Conservation (phyloP, 2,888 invertebrate species). For the Brachyopa scutellaris region DNA sequence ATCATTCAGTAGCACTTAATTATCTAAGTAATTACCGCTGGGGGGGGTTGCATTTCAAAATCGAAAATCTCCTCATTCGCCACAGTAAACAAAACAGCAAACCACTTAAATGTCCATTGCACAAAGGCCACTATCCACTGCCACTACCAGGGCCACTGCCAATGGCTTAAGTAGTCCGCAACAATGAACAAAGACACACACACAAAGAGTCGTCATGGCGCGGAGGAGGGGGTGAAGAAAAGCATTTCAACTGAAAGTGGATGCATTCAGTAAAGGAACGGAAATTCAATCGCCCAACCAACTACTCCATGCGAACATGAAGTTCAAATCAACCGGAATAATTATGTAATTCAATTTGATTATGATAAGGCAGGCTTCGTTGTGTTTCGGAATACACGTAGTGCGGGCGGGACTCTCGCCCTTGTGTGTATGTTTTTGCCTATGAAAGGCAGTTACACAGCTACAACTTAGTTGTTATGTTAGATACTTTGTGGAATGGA, state of each 20-base stretch:
- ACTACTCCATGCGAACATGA: constrained; percentile 54
- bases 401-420: no score
- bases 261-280: constrained; percentile 47
- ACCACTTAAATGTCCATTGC: constrained; percentile 56
- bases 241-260: constrained; percentile 13
- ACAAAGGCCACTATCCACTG: constrained; percentile 14
- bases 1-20: constrained; percentile 68
- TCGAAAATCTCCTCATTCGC: constrained; percentile 21
- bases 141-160: background rate
- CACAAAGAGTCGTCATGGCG: background rate
- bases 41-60: constrained; percentile 22
- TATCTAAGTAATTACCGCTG: constrained; percentile 63
- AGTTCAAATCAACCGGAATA: constrained; percentile 72
- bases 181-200: constrained; percentile 50
- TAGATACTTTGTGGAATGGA: no score
- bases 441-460: no score
- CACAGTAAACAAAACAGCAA: constrained; percentile 60
- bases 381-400: no score
- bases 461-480: no score
- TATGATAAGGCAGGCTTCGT: constrained; percentile 68
- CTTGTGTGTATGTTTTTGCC: no score
- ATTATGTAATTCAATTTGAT: constrained; percentile 72
- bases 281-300: constrained; percentile 65
- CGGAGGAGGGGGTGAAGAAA: background rate
- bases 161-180: constrained; percentile 58